Evolutionary conservation across 2,113 vertebrate species (phyloP), one percentile per base, ranked within the genome.

Genomic region (Mirza zaza): DNA sequence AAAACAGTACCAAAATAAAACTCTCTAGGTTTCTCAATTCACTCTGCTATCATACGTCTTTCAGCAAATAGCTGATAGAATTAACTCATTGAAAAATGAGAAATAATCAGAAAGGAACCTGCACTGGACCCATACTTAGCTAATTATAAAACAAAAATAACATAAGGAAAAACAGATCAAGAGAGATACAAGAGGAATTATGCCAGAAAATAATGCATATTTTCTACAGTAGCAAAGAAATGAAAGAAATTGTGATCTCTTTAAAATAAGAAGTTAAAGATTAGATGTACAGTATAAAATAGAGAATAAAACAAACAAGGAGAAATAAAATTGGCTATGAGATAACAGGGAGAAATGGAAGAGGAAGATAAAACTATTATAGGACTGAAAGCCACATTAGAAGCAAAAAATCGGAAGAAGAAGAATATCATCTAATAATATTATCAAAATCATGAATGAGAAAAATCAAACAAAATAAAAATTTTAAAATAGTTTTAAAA

Each of bases 261-360:
- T 84, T 83, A 77, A 81, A 96, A 61, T 81, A 42, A 83, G 42
- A 90, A 32, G 20, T 67, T 67, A 91, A 77, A 83, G 73, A 59
- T 57, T 59, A 84, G 39, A 34, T 73, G 29, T 82, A 42, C 2
- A 50, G 55, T 29, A 89, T 97, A 48, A 89, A 87, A 91, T 18
- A 93, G 13, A 23, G 36, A 15, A 14, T 77, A 42, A 92, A 29
- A 84, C 45, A 93, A 81, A 73, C 61, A 95, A 83, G 21, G 52
- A 79, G 70, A 84, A 90, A 84, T 94, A 90, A 93, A 96, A 80
- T 61, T 52, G 91, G 13, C 65, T 85, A 6, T 71, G 61, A 59
- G 55, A 81, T 10, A 77, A 65, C 7, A 91, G 52, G 71, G 93
- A 71, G 50, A 85, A 71, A 70, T 59, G 2, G 65, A 88, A 75